Evolutionary conservation across 2,797 vertebrate genomes (phyloP), one percentile per base, ranked within the genome.

Genomic region (Lacerta agilis): DNA sequence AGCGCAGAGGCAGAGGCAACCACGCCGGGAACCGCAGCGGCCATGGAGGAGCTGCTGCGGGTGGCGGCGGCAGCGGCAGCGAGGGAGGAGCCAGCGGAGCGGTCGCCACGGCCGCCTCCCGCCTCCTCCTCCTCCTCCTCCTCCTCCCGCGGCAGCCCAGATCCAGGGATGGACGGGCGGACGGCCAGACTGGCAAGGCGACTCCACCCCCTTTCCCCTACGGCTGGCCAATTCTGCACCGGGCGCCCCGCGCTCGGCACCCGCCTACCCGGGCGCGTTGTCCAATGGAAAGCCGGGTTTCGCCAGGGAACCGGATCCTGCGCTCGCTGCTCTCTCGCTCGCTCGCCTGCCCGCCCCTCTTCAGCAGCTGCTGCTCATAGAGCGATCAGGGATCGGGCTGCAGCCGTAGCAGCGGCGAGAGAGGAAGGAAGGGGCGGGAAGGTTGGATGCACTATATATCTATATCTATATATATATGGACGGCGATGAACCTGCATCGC

Each of bases 21-120:
- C 88, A 33, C 84, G 88, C 64, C 85, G 76, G 80, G 17, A 17
- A n/a, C 79, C 58, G 64, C 84, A 33, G 88, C 38, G 36, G 84
- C 88, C 85, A 89, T 86, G 85, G 88, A 86, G 83, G 23, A 27
- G 33, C 25, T 25, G 79, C 84, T 33, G 83, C 36, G 3, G 75
- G 4, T 1, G 79, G 13, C 9, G 55, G 36, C 3, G 41, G 69
- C 33, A 72, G 72, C 71, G 29, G 58, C 71, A 36, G 81, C 11
- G 15, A 67, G 23, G 49, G 61, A 83, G 61, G 33, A 55, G 76
- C 86, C 61, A 5, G 67, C 76, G 3, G 29, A 43, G 58, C 55
- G 18, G 45, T 79, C 72, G 58, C 41, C 20, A 3, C 67, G 9
- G 9, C 45, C 29, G 2, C 61, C 67, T 4, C 78, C 64, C 10